These are phyloP conservation scores for Aix galericulata DNA, from an alignment of 2,113 vertebrate genomes.

Conservation along the genomic window DNA sequence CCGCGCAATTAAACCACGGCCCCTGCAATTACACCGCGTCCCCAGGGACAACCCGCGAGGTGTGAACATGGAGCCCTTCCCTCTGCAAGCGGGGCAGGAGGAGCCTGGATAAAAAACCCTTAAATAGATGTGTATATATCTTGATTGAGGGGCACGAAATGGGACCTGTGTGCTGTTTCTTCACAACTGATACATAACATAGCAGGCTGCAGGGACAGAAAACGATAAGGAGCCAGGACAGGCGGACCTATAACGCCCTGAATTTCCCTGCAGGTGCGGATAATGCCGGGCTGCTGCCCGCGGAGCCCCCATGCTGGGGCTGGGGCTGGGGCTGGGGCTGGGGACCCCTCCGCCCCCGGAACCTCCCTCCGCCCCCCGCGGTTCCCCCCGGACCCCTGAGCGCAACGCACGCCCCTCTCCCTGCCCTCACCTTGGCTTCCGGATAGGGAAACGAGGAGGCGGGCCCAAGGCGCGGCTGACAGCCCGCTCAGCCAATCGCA, in stretches of 20 bases:
- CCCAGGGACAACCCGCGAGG: background rate
- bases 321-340: too few relatives aligned
- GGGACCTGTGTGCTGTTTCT: background rate
- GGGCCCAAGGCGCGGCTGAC: background rate
- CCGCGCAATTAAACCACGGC: background rate
- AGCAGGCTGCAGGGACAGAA: fast-evolving
- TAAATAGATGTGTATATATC: background rate
- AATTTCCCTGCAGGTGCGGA: background rate
- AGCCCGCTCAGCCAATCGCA: background rate
- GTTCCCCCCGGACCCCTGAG: background rate
- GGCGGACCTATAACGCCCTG: fast-evolving
- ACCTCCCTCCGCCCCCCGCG: too few relatives aligned
- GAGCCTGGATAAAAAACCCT: background rate
- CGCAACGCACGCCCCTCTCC: background rate
- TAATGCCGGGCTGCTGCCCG: too few relatives aligned
- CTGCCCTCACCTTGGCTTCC: background rate
- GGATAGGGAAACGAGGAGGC: background rate
- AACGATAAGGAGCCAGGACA: background rate
- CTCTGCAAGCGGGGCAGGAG: background rate
- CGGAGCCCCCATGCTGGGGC: too few relatives aligned
- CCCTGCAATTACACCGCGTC: too few relatives aligned
- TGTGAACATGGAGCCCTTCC: fast-evolving
- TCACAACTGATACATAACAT: background rate
- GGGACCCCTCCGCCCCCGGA: too few relatives aligned
- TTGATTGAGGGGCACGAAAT: background rate